These are phyloP conservation scores for Micropterix aruncella DNA, from an alignment of 2,888 invertebrate genomes.

Conservation along the genomic window DNA sequence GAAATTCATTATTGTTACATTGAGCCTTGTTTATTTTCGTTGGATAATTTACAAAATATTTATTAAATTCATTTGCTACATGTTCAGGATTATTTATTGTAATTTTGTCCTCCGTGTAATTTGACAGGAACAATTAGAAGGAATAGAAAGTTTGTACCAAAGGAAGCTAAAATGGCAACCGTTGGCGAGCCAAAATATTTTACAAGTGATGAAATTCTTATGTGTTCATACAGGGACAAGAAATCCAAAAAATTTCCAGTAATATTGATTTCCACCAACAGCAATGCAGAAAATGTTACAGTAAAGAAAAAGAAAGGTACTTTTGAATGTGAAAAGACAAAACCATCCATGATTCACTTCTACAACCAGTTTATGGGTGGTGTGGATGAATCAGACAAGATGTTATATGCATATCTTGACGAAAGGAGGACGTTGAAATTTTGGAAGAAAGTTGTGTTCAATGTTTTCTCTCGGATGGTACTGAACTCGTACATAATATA, in stretches of 20 bases:
- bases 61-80: no score
- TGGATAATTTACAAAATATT: no score
- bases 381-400: slow-evolving; percentile 15
- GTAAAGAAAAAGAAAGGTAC: slow-evolving; percentile 7
- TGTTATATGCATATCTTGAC: slow-evolving; percentile 14
- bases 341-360: slow-evolving; percentile 9
- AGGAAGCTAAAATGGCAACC: slow-evolving; percentile 8
- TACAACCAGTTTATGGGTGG: slow-evolving; percentile 15
- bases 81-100: no score
- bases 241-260: slow-evolving; percentile 12
- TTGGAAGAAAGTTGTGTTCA: slow-evolving; percentile 15
- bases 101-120: no score
- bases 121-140: slow-evolving; percentile 10
- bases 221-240: slow-evolving; percentile 12
- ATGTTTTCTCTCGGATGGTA: slow-evolving; percentile 14
- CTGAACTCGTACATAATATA: slow-evolving; percentile 15
- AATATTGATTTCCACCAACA: slow-evolving; percentile 12
- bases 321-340: slow-evolving; percentile 7
- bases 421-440: slow-evolving; percentile 14
- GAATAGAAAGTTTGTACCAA: slow-evolving; percentile 11
- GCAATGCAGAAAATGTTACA: slow-evolving; percentile 9
- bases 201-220: slow-evolving; percentile 7
- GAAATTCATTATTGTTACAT: no score
- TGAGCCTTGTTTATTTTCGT: no score
- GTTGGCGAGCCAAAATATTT: slow-evolving; percentile 11